Conservation (phyloP, 2,113 vertebrate genomes). For the Sula dactylatra region DNA sequence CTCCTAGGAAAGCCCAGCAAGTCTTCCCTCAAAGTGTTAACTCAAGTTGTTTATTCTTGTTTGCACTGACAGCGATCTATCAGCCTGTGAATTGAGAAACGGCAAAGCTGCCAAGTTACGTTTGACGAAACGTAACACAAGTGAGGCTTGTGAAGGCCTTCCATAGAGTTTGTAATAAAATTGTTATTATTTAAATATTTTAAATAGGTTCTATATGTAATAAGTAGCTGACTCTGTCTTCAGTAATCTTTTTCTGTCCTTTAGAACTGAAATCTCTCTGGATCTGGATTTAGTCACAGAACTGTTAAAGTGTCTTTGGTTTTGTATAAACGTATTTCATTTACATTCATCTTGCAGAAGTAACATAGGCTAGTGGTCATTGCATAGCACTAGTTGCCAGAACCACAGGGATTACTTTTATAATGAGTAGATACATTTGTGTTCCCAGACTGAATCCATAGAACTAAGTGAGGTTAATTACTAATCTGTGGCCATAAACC, state of each 20-base stretch:
- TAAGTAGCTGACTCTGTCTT: neutral
- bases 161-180: neutral
- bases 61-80: neutral
- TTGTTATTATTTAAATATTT: neutral
- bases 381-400: neutral
- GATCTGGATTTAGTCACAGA: neutral
- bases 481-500: neutral
- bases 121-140: too few species aligned
- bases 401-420: neutral
- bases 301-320: too few species aligned
- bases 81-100: neutral
- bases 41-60: neutral
- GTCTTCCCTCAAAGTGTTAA: neutral
- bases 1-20: neutral
- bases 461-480: neutral
- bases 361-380: neutral
- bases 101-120: neutral
- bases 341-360: neutral
- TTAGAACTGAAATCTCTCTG: neutral
- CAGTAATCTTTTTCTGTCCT: neutral
- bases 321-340: too few species aligned
- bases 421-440: neutral
- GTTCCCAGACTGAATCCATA: neutral
- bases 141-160: neutral
- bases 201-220: neutral